Evolutionary conservation across 2,113 vertebrate genomes (phyloP), one percentile per base, ranked within the genome.

Genomic region (Pollimyrus isidori): DNA sequence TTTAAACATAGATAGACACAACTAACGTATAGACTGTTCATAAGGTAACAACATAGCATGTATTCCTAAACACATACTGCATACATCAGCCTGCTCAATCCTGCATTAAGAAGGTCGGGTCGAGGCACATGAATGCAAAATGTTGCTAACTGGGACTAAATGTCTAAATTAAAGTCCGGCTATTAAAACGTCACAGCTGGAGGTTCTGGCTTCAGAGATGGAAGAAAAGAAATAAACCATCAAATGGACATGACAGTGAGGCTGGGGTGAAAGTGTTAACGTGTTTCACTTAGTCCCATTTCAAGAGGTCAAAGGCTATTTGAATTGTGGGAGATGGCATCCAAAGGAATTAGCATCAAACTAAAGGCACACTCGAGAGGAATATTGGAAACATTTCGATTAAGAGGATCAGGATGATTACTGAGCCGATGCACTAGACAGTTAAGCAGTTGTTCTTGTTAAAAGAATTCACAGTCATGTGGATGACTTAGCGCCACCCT

Each of bases 311-410:
- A 86, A 49, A 48, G 45, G 48, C 23, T n/a, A 50, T 15, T 26
- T 48, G 23, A 48, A 50, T 86, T 49, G 42, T 4, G 48, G 50
- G 48, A 53, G 89, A 89, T 73, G 83, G 35, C 87, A 91, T 90
- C 73, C 80, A 83, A 88, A 88, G 62, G 15, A 91, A 88, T 88
- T 89, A 84, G n/a, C 65, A 49, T 89, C 89, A 58, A 65, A 87
- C 56, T 86, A 45, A 42, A 62, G 17, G 85, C n/a, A 15, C 53
- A 26, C 50, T 30, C 26, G n/a, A 15, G 17, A 87, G 26, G 49
- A 26, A 21, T 87, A 50, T 65, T 83, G 39, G 89, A 91, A 49
- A 86, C 42, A 42, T 62, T 87, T 88, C 58, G 9, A 19, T 69
- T 80, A 83, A 73, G 83, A 48, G 56, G 88, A 89, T 87, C 49